Evolutionary conservation across 2,888 invertebrate species (phyloP), one percentile per base, ranked within the genome.

Genomic region (Apotomis betuletana): DNA sequence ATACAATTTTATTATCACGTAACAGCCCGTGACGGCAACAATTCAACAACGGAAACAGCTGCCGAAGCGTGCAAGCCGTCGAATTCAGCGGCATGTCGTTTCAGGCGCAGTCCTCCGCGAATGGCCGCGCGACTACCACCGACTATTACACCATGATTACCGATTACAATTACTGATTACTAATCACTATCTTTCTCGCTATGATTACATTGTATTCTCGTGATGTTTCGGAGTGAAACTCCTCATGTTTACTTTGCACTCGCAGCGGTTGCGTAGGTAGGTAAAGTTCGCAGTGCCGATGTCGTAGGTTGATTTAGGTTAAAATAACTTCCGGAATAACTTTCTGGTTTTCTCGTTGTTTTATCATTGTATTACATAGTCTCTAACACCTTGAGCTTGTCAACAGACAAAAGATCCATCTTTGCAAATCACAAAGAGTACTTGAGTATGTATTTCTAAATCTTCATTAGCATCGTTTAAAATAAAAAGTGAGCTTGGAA

Each of bases 201-300:
- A 41, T n/a, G 27, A 46, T 51, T 38, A 44, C 55, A 46, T 55
- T 71, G 78, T 75, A 71, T 78, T 77, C 80, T 78, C 79, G 81
- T 83, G 83, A 84, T 83, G 82, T 81, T 83, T 84, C 77, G 81
- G 79, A 87, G 87, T 88, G 86, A 86, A 86, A 87, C 80, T 81
- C 83, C 80, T 85, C 86, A 92, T 92, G 92, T 91, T 92, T 87
- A 83, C 87, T 83, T 85, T 88, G 80, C 87, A 87, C 82, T 89
- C 91, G 70, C 84, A 84, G 74, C 82, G 88, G 78, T 84, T 92
- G 82, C 90, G 91, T 83, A 89, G 92, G 92, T 92, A 86, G 85
- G 85, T 78, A 77, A 76, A 79, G 9, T 9, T 10, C 44, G 46
- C 15, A 46, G 58, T 36, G 5, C 10, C 46, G 36, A 59, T 57